A percentile compares a stretch with the other conserved stretches of the same genome.
Evolutionary conservation across 2,797 vertebrate genomes (phyloP).

Genomic region (Nyctibius grandis): DNA sequence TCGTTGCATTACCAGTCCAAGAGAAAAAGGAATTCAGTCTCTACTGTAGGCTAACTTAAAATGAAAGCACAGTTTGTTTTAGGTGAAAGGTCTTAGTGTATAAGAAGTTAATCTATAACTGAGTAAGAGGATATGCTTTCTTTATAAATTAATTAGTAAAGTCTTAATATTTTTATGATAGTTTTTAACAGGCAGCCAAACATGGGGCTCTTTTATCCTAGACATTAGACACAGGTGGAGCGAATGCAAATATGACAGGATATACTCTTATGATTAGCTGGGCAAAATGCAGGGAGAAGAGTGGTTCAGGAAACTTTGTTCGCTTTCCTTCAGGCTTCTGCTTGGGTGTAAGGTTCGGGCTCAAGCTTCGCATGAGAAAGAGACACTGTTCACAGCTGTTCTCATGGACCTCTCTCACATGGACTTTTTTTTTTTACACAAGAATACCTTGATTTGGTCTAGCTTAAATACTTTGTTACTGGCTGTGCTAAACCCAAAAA

Average conservation of each 20-base stretch:
- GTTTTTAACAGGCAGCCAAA: neutral
- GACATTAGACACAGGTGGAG: neutral
- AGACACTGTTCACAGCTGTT: neutral
- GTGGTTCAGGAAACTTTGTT: neutral
- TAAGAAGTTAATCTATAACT: neutral
- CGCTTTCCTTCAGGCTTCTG: neutral
- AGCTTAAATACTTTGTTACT: neutral
- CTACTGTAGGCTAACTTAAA: neutral
- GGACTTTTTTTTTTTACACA: no score
- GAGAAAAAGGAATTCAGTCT: neutral
- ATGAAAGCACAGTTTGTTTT: neutral
- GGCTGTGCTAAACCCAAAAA: neutral
- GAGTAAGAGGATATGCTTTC: neutral
- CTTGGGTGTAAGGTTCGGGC: fast-evolving
- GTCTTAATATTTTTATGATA: neutral
- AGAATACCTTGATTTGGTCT: neutral
- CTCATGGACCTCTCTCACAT: neutral
- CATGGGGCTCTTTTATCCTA: neutral
- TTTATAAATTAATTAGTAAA: neutral
- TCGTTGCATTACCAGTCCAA: neutral
- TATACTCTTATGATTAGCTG: neutral
- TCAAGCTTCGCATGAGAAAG: neutral
- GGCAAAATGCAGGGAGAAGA: neutral
- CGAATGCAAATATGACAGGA: neutral
- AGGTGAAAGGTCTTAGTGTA: neutral